Evolutionary conservation across 2,888 invertebrate genomes (phyloP).

Genomic region (Microplitis manilae): DNA sequence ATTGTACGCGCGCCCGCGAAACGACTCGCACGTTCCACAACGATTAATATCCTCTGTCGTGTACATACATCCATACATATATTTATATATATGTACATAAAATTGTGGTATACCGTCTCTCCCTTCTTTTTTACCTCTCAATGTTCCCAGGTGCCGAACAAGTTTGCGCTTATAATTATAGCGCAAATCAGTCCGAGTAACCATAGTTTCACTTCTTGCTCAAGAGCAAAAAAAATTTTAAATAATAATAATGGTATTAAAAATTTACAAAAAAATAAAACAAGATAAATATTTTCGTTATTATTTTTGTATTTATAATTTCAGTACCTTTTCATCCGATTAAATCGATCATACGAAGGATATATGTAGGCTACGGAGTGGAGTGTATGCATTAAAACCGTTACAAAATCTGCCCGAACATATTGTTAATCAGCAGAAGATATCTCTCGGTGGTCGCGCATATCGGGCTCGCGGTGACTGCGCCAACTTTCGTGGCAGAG

Average conservation of each 20-base stretch:
- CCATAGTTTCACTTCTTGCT: constrained; percentile 8
- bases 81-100: neutral
- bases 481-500: constrained; percentile 35
- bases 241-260: neutral
- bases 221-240: neutral
- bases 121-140: neutral
- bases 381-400: constrained; percentile 14
- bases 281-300: neutral
- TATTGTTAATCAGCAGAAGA: constrained; percentile 27
- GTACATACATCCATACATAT: neutral
- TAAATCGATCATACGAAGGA: constrained; percentile 5
- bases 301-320: neutral
- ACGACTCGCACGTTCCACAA: constrained; percentile 57
- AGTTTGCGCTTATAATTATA: constrained; percentile 17
- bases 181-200: constrained; percentile 2
- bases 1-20: constrained; percentile 44
- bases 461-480: constrained; percentile 32
- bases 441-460: constrained; percentile 19
- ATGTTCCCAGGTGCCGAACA: constrained; percentile 7
- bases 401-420: constrained; percentile 27
- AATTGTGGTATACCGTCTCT: neutral
- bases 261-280: too few species aligned
- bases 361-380: constrained; percentile 27
- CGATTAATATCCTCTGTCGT: constrained; percentile 54
- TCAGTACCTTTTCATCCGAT: constrained; percentile 2